phyloP scores from a whole-genome alignment of 1,140 invertebrate genomes.

The Eriosoma lanigerum region DNA sequence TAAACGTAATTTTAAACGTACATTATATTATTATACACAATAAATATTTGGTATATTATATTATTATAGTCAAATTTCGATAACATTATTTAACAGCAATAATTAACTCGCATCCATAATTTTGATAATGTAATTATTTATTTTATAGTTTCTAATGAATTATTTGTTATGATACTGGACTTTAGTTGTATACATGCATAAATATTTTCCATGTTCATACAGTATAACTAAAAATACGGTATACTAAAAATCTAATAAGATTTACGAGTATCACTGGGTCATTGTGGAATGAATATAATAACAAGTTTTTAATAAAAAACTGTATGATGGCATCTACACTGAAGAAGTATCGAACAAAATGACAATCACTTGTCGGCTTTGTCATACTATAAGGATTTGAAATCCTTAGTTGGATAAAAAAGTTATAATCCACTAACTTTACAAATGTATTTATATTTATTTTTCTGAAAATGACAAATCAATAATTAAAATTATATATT shows the following conservation, averaged over 20 bases:
- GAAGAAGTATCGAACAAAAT: neutral
- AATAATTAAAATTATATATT: too few relatives aligned
- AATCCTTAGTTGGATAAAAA: neutral
- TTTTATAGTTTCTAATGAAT: too few relatives aligned
- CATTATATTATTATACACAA: too few relatives aligned
- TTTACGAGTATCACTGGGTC: neutral
- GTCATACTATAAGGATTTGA: neutral
- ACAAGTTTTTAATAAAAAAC: constrained; percentile 17
- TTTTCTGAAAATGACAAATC: neutral
- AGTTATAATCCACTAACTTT: neutral
- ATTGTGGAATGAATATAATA: constrained; percentile 13
- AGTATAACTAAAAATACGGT: neutral
- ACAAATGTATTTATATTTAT: neutral
- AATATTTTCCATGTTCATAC: neutral
- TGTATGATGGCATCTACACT: neutral
- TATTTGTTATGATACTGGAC: neutral
- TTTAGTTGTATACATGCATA: neutral
- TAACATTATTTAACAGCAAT: too few relatives aligned
- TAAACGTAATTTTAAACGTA: too few relatives aligned
- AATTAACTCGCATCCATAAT: too few relatives aligned
- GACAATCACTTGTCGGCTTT: neutral
- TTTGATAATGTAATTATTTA: too few relatives aligned
- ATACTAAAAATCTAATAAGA: neutral
- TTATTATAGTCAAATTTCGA: too few relatives aligned
- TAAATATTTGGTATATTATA: too few relatives aligned